Conservation (phyloP, 1,140 invertebrate genomes). For the Bombus affinis region DNA sequence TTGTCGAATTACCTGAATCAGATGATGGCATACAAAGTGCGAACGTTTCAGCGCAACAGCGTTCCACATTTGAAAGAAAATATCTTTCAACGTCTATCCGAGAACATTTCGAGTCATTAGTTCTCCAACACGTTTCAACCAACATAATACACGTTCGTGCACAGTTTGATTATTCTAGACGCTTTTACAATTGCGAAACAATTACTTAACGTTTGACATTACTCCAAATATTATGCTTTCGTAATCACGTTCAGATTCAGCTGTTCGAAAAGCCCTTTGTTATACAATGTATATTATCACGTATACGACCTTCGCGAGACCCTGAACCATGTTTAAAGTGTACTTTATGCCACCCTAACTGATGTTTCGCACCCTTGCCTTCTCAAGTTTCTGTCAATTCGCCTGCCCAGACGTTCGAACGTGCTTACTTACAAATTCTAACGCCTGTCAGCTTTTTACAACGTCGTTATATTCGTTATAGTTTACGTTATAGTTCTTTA, state of each 20-base stretch:
- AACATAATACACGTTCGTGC: background rate
- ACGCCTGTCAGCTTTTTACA: background rate
- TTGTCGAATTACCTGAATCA: too few species aligned
- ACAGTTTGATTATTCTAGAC: background rate
- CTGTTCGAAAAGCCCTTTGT: background rate
- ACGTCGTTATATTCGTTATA: too few species aligned
- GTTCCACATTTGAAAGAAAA: background rate
- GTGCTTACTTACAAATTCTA: background rate
- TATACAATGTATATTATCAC: background rate
- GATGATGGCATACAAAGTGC: too few species aligned
- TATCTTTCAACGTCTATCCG: background rate
- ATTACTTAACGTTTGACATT: slow-evolving; percentile 38
- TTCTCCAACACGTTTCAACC: background rate
- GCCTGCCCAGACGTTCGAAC: background rate
- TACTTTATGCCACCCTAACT: background rate
- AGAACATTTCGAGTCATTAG: background rate
- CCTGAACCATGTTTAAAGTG: background rate
- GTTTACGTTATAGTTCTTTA: background rate
- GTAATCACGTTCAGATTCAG: slow-evolving; percentile 4
- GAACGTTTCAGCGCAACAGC: too few species aligned
- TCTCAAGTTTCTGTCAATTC: background rate
- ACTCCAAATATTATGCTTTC: slow-evolving; percentile 38
- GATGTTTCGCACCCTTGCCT: background rate
- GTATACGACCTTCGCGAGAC: background rate
- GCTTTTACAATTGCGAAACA: slow-evolving; percentile 33